Evolutionary conservation across 2,888 invertebrate species (phyloP).

Genomic region (Sepioteuthis lessoniana): DNA sequence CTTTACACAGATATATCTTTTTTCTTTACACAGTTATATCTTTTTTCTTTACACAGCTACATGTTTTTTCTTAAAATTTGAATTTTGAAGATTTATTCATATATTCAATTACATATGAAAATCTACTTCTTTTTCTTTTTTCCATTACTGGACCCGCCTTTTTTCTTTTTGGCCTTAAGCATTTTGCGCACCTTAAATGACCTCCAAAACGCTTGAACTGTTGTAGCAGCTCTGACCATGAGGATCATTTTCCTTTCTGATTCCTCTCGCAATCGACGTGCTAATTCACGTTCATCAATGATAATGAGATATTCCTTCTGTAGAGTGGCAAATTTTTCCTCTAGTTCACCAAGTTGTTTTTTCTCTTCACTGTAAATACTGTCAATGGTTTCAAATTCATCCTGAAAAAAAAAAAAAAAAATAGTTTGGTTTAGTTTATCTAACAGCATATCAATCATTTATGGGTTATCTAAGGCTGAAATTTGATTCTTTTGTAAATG

Average conservation of each 20-base stretch:
- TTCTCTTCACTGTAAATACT: constrained; percentile 74
- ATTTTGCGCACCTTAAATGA: constrained; percentile 75
- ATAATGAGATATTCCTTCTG: constrained; percentile 73
- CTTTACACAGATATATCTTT: too few relatives aligned
- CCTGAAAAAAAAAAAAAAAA: constrained; percentile 59
- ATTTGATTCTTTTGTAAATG: too few relatives aligned
- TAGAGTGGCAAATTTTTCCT: constrained; percentile 74
- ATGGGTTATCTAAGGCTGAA: too few relatives aligned
- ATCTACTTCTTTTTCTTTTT: constrained; percentile 50
- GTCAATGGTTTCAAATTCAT: constrained; percentile 75
- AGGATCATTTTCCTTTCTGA: constrained; percentile 73
- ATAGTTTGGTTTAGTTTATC: too few relatives aligned
- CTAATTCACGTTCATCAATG: constrained; percentile 72
- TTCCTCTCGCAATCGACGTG: constrained; percentile 71
- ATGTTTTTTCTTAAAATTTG: too few relatives aligned
- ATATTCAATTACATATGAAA: too few relatives aligned
- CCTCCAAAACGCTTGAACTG: constrained; percentile 75
- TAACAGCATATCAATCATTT: not conserved
- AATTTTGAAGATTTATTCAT: too few relatives aligned
- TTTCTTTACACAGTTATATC: too few relatives aligned
- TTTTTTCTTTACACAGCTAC: too few relatives aligned
- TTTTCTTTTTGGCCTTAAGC: constrained; percentile 73
- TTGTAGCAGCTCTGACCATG: constrained; percentile 73
- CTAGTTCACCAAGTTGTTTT: constrained; percentile 74
- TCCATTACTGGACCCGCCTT: constrained; percentile 54